Evolutionary conservation across 2,888 invertebrate genomes (phyloP).

Genomic region (Hyppa rectilinea): DNA sequence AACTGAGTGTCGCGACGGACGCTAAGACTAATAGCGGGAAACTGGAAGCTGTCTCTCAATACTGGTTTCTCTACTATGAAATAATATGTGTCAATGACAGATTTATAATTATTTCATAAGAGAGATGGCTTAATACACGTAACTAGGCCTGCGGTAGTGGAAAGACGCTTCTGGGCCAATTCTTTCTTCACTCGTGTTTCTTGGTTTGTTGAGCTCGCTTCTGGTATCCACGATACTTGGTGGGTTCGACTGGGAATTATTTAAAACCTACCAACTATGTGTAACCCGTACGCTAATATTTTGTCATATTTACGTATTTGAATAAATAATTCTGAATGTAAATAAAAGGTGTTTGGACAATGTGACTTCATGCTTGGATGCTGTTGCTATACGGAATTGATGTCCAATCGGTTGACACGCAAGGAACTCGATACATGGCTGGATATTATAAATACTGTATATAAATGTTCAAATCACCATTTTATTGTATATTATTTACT

Average conservation of each 20-base stretch:
- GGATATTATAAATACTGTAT: slow-evolving; percentile 15
- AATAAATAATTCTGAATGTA: slow-evolving; percentile 4
- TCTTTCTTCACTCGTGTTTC: slow-evolving; percentile 31
- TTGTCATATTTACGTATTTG: slow-evolving; percentile 1
- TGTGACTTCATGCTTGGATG: slow-evolving; percentile 27
- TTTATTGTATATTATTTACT: slow-evolving; percentile 5
- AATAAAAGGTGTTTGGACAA: slow-evolving; percentile 4
- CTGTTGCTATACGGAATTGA: slow-evolving; percentile 47
- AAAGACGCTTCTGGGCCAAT: slow-evolving; percentile 33
- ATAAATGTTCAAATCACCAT: slow-evolving; percentile 10
- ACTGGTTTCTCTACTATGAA: slow-evolving; percentile 62
- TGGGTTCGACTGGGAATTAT: slow-evolving; percentile 22
- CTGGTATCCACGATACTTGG: slow-evolving; percentile 18
- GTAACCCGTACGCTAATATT: background rate
- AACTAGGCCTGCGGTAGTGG: slow-evolving; percentile 55
- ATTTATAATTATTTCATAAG: slow-evolving; percentile 66
- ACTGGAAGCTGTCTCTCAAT: slow-evolving; percentile 55
- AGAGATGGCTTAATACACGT: slow-evolving; percentile 58
- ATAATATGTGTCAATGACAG: slow-evolving; percentile 67
- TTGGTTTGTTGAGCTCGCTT: slow-evolving; percentile 27
- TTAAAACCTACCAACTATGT: slow-evolving; percentile 5
- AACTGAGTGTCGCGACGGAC: slow-evolving; percentile 28
- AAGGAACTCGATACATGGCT: slow-evolving; percentile 24
- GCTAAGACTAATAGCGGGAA: slow-evolving; percentile 48
- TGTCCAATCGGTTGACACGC: slow-evolving; percentile 9